phyloP scores from a whole-genome alignment of 2,113 vertebrate genomes.

The Seriola aureovittata region DNA sequence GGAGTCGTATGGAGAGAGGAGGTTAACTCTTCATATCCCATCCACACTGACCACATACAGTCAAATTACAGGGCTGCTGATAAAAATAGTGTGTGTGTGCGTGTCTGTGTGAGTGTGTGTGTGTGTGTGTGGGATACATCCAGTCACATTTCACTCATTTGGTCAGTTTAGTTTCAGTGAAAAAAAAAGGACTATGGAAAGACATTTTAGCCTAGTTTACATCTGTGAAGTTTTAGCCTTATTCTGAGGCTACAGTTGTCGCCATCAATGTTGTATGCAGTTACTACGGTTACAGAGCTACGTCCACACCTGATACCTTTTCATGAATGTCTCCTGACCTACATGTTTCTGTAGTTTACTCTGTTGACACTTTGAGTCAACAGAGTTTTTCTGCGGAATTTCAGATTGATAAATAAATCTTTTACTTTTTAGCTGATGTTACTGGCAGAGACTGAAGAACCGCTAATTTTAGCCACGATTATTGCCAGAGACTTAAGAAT shows the following conservation, averaged over 20 bases:
- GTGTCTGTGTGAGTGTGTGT: background rate
- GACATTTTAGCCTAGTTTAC: background rate
- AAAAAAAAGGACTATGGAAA: background rate
- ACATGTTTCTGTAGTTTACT: background rate
- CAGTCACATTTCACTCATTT: background rate
- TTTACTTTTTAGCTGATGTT: too few species aligned
- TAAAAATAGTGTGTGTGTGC: conserved; percentile 31
- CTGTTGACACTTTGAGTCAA: too few species aligned
- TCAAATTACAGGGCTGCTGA: conserved; percentile 42
- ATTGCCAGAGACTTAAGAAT: too few species aligned
- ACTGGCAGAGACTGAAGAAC: too few species aligned
- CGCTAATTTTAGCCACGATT: too few species aligned
- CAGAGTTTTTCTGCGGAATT: too few species aligned
- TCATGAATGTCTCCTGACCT: too few species aligned
- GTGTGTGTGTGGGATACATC: background rate
- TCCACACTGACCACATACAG: conserved; percentile 41
- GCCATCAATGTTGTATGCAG: too few species aligned
- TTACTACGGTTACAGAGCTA: too few species aligned
- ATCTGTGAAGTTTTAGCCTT: background rate
- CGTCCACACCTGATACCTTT: too few species aligned
- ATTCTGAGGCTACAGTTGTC: background rate
- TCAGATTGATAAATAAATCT: too few species aligned
- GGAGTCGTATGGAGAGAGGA: conserved; percentile 12
- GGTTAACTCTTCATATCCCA: conserved; percentile 61
- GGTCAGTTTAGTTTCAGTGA: background rate